Evolutionary conservation across 2,888 invertebrate genomes (phyloP), one percentile per base, ranked within the genome.

Genomic region (Nowickia ferox): DNA sequence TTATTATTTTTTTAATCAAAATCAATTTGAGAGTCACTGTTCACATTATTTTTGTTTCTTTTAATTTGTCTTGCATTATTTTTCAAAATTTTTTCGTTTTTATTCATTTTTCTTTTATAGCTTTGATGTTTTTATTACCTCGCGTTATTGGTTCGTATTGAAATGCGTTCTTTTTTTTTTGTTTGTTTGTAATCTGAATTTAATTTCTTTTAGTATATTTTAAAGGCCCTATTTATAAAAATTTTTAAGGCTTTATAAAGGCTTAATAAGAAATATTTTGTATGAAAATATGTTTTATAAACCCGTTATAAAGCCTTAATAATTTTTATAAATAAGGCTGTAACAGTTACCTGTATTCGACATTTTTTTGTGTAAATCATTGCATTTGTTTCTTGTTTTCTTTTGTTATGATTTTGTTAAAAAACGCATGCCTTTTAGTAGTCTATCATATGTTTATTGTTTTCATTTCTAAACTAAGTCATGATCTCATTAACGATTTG

Each of bases 81-180:
- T 85, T 76, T 72, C 76, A 83, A 83, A 83, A 75, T 72, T 82
- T 82, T 57, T 86, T 55, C 53, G 63, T 86, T 86, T 87, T 84
- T 88, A 87, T 86, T 87, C 83, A 88, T 87, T 89, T 78, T 83
- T 71, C 87, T 74, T 88, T 90, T 90, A 91, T 91, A 92, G 92
- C 90, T 87, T 92, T 92, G 90, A 90, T 91, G 91, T 89, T 89
- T 89, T 91, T 90, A 91, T 91, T 92, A 88, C 91, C 92, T 89
- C 92, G 89, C 89, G 84, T 89, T 89, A 89, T 92, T 90, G 92
- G 92, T 92, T 92, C 90, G 92, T 92, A 92, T 92, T 88, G 86
- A 83, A 82, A 63, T 83, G 76, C 83, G 86, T 87, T 86, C 53
- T 75, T 72, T 44, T 71, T 74, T 63, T 74, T 75, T 38, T 66